These are phyloP conservation scores for Amphiprion ocellaris DNA, from an alignment of 2,113 vertebrate species.

Conservation along the genomic window DNA sequence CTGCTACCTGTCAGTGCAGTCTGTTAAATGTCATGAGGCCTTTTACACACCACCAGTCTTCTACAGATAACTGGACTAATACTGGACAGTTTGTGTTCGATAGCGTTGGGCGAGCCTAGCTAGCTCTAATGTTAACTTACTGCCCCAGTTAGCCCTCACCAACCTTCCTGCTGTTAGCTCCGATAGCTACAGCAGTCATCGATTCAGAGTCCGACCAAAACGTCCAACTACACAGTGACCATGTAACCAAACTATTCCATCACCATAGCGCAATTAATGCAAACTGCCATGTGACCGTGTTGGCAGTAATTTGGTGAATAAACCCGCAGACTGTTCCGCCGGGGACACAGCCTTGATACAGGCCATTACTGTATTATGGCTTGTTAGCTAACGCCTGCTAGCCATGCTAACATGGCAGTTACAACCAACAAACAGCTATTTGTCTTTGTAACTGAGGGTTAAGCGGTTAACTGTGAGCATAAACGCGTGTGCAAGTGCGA, in stretches of 20 bases:
- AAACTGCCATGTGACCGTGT: not conserved
- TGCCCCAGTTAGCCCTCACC: conserved; percentile 34
- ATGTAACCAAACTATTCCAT: not conserved
- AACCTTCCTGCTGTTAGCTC: conserved; percentile 61
- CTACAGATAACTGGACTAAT: not conserved
- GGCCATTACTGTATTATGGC: conserved; percentile 64
- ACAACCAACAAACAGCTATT: conserved; percentile 25
- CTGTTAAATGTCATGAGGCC: not conserved
- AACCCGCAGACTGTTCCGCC: conserved; percentile 28
- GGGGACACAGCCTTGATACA: conserved; percentile 39
- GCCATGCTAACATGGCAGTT: conserved; percentile 59
- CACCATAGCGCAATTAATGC: too few species aligned
- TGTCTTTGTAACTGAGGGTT: not conserved
- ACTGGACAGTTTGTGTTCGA: not conserved
- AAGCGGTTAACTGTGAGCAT: conserved; percentile 7
- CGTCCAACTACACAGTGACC: not conserved
- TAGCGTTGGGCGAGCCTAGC: not conserved
- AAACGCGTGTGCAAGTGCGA: not conserved
- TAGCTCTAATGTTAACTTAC: conserved; percentile 31
- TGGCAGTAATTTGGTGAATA: not conserved
- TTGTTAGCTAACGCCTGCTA: conserved; percentile 67
- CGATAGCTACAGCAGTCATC: conserved; percentile 41
- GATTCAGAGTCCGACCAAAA: conserved; percentile 14
- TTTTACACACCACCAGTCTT: not conserved
- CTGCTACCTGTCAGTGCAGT: conserved; percentile 15